Evolutionary conservation across 2,888 invertebrate species (phyloP).

Genomic region (Cryptus armator): DNA sequence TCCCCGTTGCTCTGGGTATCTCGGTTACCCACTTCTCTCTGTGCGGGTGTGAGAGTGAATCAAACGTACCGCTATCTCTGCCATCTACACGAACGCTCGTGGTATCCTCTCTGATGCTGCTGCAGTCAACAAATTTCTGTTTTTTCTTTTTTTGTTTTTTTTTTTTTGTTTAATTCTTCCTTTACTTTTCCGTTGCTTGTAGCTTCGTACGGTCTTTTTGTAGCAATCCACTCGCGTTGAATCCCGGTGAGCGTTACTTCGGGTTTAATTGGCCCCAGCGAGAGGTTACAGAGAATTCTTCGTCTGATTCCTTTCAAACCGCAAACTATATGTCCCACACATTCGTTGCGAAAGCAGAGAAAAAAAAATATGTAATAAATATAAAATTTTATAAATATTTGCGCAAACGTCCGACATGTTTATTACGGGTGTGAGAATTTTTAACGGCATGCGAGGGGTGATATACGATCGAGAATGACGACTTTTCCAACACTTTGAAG

Average conservation of each 20-base stretch:
- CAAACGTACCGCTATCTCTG: slow-evolving; percentile 66
- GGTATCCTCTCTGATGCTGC: slow-evolving; percentile 40
- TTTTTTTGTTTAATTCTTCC: slow-evolving; percentile 21
- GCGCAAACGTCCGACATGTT: not conserved
- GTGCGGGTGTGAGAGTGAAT: slow-evolving; percentile 55
- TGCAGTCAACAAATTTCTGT: slow-evolving; percentile 62
- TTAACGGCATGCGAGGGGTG: not conserved
- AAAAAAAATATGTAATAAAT: not conserved
- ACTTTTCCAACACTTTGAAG: slow-evolving; percentile 27
- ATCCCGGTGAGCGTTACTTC: slow-evolving; percentile 35
- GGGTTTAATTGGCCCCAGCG: slow-evolving; percentile 56
- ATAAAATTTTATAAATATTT: not conserved
- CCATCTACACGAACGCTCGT: slow-evolving; percentile 63
- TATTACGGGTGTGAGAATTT: slow-evolving; percentile 9
- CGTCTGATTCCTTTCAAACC: not conserved
- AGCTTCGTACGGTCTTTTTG: slow-evolving; percentile 1
- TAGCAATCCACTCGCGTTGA: slow-evolving; percentile 28
- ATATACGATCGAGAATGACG: not conserved
- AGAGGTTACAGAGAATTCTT: not conserved
- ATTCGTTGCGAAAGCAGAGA: not conserved
- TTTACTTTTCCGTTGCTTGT: slow-evolving; percentile 24
- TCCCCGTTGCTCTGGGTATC: slow-evolving; percentile 12
- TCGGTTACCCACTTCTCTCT: slow-evolving; percentile 19
- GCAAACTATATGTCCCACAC: not conserved
- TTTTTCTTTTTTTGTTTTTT: no score